Evolutionary conservation across 2,888 invertebrate genomes (phyloP), one percentile per base, ranked within the genome.

Genomic region (Catocala fraxini): DNA sequence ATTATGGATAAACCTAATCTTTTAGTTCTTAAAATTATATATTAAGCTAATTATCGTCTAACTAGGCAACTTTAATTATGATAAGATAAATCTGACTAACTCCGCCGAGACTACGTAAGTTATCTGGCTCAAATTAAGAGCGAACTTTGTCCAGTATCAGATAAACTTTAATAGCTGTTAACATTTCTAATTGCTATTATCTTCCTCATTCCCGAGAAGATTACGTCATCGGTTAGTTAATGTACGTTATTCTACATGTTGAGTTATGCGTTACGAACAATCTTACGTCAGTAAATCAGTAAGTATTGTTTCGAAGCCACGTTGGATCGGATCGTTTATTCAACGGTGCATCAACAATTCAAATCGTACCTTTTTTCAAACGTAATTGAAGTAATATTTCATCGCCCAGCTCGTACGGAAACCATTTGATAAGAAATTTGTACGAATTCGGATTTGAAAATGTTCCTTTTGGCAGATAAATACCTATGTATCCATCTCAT

Each of bases 271-370:
- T 65, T 56, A 55, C 62, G 60, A 61, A 65, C 60, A 49, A 59
- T 41, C 9, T 75, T 76, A 56, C 70, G 67, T 69, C 59, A 65
- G 1, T 47, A 41, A 39, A 13, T 46, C 15, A 15, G 47, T 45
- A 39, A 33, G 53, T 51, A 68, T 68, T 67, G 75, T 71, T 71
- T 56, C 59, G 43, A 43, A 54, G 56, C 69, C 70, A 68, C 58
- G 49, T 62, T 51, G 63, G 51, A 57, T 55, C 54, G 54, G 58
- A 72, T 81, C 63, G 73, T 73, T 78, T 77, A 81, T 81, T 80
- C 78, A 80, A 54, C 56, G 62, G 64, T 68, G 65, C 71, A 77
- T 81, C 68, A 77, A 79, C 63, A 69, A 80, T 81, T 81, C 79
- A 79, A 63, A 63, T 46, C 59, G 57, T 59, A 70, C 75, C 72